These are phyloP conservation scores for Fukomys damarensis DNA, from an alignment of 2,113 vertebrate species.

Conservation along the genomic window DNA sequence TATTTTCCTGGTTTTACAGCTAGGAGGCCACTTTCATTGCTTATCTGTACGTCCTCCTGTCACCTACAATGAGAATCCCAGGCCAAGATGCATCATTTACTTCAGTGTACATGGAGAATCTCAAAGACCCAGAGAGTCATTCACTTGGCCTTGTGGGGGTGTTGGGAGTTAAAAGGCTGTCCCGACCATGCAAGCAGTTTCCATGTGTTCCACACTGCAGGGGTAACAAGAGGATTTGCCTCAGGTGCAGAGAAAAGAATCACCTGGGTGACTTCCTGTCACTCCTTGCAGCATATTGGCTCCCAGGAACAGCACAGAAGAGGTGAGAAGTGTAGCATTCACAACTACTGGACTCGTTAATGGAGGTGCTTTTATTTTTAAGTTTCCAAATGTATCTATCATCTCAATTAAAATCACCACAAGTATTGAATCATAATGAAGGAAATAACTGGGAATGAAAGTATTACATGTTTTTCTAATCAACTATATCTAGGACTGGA, in stretches of 20 bases:
- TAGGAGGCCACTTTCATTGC: not conserved
- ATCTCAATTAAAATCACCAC: slow-evolving; percentile 61
- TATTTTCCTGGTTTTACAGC: not conserved
- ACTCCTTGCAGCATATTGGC: slow-evolving; percentile 24
- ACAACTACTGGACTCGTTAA: slow-evolving; percentile 63
- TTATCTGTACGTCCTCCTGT: slow-evolving; percentile 36
- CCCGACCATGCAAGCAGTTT: slow-evolving; percentile 70
- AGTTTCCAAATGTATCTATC: slow-evolving; percentile 23
- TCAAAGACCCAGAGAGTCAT: slow-evolving; percentile 70
- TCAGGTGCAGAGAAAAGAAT: slow-evolving; percentile 54
- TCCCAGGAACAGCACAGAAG: slow-evolving; percentile 64
- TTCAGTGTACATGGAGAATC: slow-evolving; percentile 53
- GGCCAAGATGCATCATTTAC: not conserved
- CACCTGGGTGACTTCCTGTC: slow-evolving; percentile 51
- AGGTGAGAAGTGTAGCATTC: slow-evolving; percentile 67
- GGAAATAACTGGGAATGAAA: slow-evolving; percentile 18
- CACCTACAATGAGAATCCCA: not conserved
- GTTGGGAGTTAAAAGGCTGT: slow-evolving; percentile 59
- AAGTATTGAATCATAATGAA: slow-evolving; percentile 31
- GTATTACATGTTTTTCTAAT: slow-evolving; percentile 42
- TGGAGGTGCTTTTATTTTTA: slow-evolving; percentile 49
- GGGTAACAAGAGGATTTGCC: slow-evolving; percentile 53
- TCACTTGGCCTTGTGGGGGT: slow-evolving; percentile 52
- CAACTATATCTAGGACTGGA: not conserved
- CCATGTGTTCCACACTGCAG: slow-evolving; percentile 58